Conservation (phyloP, 1,140 invertebrate genomes). For the Nymphalis io region DNA sequence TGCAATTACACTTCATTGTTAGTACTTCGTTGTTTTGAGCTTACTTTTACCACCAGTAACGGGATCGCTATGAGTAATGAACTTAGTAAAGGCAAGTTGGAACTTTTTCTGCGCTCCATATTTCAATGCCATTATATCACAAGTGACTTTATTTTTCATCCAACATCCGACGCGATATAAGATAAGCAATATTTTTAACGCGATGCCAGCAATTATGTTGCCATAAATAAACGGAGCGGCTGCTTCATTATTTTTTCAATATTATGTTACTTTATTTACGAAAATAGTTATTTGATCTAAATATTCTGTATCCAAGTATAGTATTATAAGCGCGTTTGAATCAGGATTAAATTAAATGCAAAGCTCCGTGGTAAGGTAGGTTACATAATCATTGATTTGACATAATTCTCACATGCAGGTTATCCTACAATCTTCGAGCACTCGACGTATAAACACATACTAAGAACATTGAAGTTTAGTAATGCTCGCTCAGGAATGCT, state of each 20-base stretch:
- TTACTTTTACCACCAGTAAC: conserved; percentile 1
- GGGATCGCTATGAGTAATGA: conserved; percentile 10
- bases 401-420: too few species aligned
- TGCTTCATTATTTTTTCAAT: not conserved
- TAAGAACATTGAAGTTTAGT: too few species aligned
- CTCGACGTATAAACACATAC: too few species aligned
- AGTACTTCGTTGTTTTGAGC: conserved; percentile 7
- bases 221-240: not conserved
- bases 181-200: not conserved
- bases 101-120: conserved; percentile 5
- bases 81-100: conserved; percentile 6
- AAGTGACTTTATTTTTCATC: conserved; percentile 7
- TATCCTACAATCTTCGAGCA: too few species aligned
- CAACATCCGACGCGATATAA: not conserved
- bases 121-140: conserved; percentile 8
- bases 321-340: too few species aligned
- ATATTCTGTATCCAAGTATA: too few species aligned
- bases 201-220: not conserved
- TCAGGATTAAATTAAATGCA: too few species aligned
- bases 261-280: too few species aligned
- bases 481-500: too few species aligned
- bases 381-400: too few species aligned
- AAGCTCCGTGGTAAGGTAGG: too few species aligned
- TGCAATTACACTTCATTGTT: conserved; percentile 11
- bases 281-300: too few species aligned